Conservation (phyloP, 2,797 vertebrate genomes). For the Sebastes kiyomatsui region DNA sequence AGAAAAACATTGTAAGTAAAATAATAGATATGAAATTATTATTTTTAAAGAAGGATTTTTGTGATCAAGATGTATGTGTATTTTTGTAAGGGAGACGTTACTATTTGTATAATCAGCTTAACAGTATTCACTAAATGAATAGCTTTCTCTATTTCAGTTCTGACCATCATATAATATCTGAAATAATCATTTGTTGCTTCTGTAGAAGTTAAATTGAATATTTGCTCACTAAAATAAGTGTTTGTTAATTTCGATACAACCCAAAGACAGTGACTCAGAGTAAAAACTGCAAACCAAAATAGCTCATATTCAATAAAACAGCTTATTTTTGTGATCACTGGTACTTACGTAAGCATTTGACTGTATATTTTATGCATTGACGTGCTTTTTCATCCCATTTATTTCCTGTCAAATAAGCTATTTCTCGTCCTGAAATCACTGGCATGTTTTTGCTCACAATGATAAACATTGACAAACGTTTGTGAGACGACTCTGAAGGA, state of each 20-base stretch:
- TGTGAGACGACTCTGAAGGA: constrained; percentile 15
- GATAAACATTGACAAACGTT: constrained; percentile 38
- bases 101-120: constrained; percentile 53
- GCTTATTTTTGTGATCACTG: constrained; percentile 43
- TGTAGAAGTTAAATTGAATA: constrained; percentile 48
- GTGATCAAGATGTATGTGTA: constrained; percentile 59
- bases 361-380: constrained; percentile 45
- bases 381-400: constrained; percentile 13
- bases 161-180: constrained; percentile 38
- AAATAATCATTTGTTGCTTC: constrained; percentile 51
- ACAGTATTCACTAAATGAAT: constrained; percentile 48
- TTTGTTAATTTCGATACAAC: constrained; percentile 38
- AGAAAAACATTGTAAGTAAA: constrained; percentile 31
- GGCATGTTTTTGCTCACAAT: constrained; percentile 56
- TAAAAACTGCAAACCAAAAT: constrained; percentile 54
- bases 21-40: constrained; percentile 38
- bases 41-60: constrained; percentile 63
- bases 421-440: constrained; percentile 61
- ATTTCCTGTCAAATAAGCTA: constrained; percentile 75
- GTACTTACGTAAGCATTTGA: constrained; percentile 26
- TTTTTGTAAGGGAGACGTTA: constrained; percentile 76
- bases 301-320: constrained; percentile 20
- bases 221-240: constrained; percentile 54
- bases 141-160: constrained; percentile 42
- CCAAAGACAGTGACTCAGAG: constrained; percentile 65